Evolutionary conservation across 2,113 vertebrate species (phyloP).

Genomic region (Tupaia tana): DNA sequence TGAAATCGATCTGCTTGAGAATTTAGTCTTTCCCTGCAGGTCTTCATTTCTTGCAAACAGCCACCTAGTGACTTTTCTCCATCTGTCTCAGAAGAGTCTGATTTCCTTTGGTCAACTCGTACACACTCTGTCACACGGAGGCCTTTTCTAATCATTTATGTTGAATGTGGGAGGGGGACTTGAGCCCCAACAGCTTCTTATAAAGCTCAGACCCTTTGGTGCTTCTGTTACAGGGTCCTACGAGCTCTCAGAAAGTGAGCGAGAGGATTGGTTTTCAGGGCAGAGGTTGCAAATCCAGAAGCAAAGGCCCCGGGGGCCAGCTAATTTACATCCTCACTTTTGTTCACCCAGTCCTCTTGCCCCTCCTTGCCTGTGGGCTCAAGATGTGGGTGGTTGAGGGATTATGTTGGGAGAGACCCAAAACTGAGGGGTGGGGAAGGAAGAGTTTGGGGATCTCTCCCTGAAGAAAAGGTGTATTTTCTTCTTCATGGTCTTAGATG

Average conservation of each 20-base stretch:
- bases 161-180: neutral
- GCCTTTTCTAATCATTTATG: neutral
- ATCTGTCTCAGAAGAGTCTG: neutral
- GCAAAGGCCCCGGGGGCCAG: neutral
- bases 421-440: too few species aligned
- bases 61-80: neutral
- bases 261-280: neutral
- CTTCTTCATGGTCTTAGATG: neutral
- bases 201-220: neutral
- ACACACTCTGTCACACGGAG: neutral
- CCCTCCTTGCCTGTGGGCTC: neutral
- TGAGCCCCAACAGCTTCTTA: neutral
- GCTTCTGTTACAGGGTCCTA: neutral
- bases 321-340: constrained; percentile 48
- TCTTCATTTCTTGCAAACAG: neutral
- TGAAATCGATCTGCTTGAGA: neutral
- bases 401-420: neutral
- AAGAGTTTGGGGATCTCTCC: neutral
- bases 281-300: neutral
- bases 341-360: neutral
- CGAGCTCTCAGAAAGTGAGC: neutral
- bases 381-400: neutral
- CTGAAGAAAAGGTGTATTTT: neutral
- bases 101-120: neutral
- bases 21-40: neutral